Conservation (phyloP, 2,797 vertebrate genomes). For the Decapterus maruadsi region DNA sequence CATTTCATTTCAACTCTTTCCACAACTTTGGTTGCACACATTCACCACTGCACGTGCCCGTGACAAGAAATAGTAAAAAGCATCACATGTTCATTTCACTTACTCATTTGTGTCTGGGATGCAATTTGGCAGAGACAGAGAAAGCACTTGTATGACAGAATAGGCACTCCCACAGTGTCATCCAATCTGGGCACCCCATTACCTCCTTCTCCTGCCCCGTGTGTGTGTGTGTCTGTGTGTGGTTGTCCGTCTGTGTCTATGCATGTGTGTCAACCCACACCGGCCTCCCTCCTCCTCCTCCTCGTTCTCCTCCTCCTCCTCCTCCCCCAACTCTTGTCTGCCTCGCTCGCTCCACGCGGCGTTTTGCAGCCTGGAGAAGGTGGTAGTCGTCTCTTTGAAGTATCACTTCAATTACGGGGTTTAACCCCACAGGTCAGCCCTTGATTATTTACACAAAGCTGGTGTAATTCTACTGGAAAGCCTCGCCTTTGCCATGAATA, state of each 20-base stretch:
- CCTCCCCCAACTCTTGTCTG: slow-evolving; percentile 69
- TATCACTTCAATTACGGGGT: slow-evolving; percentile 99
- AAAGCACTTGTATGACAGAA: slow-evolving; percentile 89
- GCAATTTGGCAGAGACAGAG: slow-evolving; percentile 86
- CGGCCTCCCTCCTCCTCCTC: slow-evolving; percentile 56
- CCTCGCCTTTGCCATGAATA: slow-evolving; percentile 90
- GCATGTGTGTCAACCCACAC: slow-evolving; percentile 24
- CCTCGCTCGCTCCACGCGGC: slow-evolving; percentile 73
- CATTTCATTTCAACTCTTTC: slow-evolving; percentile 25
- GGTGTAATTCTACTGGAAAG: slow-evolving; percentile 94
- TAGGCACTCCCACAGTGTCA: slow-evolving; percentile 87
- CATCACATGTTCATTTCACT: slow-evolving; percentile 86
- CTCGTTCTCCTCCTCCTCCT: slow-evolving; percentile 64
- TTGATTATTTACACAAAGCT: slow-evolving; percentile 99
- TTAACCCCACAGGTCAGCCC: slow-evolving; percentile 97
- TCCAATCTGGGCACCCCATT: slow-evolving; percentile 82
- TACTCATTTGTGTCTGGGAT: slow-evolving; percentile 89
- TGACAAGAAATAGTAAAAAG: slow-evolving; percentile 65
- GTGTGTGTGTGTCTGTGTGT: slow-evolving; percentile 26
- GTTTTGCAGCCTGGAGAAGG: slow-evolving; percentile 87
- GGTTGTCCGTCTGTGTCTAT: slow-evolving; percentile 41
- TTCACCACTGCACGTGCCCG: slow-evolving; percentile 48
- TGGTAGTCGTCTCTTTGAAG: slow-evolving; percentile 98
- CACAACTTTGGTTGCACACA: slow-evolving; percentile 47
- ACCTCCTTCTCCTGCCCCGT: slow-evolving; percentile 67